Evolutionary conservation across 2,113 vertebrate genomes (phyloP).

Genomic region (Ancistrus triradiatus): DNA sequence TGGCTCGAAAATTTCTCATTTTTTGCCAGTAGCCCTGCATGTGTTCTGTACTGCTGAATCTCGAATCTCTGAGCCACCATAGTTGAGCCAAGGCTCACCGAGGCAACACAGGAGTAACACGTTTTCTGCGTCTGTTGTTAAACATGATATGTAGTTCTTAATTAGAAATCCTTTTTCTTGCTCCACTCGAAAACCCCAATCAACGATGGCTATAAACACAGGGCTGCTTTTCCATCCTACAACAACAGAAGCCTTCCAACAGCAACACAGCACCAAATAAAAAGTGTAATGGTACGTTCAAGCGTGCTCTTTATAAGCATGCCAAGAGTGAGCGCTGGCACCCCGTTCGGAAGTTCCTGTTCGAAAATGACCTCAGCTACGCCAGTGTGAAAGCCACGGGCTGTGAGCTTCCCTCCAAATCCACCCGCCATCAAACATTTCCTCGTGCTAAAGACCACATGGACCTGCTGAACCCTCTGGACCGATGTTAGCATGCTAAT

Average conservation of each 20-base stretch:
- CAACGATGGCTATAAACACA: neutral
- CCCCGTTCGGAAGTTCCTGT: conserved; percentile 5
- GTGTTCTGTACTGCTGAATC: too few relatives aligned
- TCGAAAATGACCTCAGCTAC: conserved; percentile 20
- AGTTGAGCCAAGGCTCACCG: too few relatives aligned
- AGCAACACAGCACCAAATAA: conserved; percentile 14
- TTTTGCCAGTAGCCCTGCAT: too few relatives aligned
- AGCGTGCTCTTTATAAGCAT: conserved; percentile 10
- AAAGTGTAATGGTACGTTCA: conserved; percentile 1
- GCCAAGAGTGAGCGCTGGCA: conserved; percentile 3
- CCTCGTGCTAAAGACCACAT: neutral
- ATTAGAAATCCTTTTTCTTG: too few relatives aligned
- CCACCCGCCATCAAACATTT: neutral
- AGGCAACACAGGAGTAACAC: too few relatives aligned
- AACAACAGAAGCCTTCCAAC: neutral
- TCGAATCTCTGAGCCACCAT: too few relatives aligned
- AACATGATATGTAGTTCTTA: too few relatives aligned
- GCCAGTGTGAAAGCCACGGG: too few relatives aligned
- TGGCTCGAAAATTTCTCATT: too few relatives aligned
- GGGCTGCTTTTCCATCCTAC: neutral
- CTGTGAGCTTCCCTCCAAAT: too few relatives aligned
- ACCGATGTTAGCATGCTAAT: too few relatives aligned
- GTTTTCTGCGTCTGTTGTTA: too few relatives aligned
- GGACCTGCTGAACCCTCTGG: conserved; percentile 9
- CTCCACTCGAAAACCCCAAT: neutral